Evolutionary conservation across 2,888 invertebrate species (phyloP).

Genomic region (Macrosiphum euphorbiae): DNA sequence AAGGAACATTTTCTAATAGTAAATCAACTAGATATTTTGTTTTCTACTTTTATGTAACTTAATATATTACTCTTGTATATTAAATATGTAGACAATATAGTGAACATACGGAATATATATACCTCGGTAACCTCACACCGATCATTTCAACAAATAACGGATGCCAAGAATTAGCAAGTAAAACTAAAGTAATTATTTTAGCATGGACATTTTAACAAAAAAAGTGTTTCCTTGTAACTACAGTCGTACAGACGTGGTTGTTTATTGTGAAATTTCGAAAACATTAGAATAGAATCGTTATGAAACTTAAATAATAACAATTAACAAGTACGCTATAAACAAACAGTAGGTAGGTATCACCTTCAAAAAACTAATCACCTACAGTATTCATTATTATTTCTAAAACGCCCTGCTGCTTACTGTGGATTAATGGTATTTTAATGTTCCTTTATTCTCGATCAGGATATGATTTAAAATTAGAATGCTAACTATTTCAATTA

Average conservation of each 20-base stretch:
- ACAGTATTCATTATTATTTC: neutral
- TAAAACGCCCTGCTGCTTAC: neutral
- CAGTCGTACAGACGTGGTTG: neutral
- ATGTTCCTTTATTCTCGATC: slow-evolving; percentile 20
- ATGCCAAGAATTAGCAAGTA: neutral
- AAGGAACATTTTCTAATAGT: neutral
- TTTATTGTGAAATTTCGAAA: neutral
- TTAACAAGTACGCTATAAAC: neutral
- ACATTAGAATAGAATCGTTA: neutral
- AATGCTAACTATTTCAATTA: neutral
- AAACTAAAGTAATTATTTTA: neutral
- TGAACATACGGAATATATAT: neutral
- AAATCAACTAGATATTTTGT: neutral
- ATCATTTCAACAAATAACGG: neutral
- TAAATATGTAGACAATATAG: neutral
- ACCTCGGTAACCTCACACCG: neutral
- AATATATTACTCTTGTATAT: neutral
- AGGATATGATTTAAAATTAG: neutral
- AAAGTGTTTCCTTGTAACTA: neutral
- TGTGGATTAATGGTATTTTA: neutral
- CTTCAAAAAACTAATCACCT: slow-evolving; percentile 1
- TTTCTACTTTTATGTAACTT: neutral
- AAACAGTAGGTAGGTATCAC: neutral
- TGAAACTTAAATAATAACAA: neutral
- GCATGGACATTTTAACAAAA: neutral